Percentiles rank a stretch among this genome's conserved stretches.
These are phyloP conservation scores for Marcusenius ussheri DNA, from an alignment of 2,113 vertebrate species.

Conservation along the genomic window DNA sequence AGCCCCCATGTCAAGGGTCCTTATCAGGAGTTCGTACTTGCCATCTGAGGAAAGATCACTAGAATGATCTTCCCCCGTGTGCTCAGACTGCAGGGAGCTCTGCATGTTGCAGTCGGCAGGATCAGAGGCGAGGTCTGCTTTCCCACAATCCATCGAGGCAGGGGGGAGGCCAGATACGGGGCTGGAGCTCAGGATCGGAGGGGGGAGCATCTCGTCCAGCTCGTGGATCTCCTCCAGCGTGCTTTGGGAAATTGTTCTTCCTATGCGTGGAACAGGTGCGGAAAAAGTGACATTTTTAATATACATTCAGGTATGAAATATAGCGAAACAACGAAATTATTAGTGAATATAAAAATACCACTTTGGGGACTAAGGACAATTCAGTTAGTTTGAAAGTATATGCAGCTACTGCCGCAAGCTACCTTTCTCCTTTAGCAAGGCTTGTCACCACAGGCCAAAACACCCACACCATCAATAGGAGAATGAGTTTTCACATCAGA, in stretches of 20 bases:
- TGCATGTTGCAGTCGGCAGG: conserved; percentile 37
- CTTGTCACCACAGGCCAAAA: neutral
- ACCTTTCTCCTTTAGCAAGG: neutral
- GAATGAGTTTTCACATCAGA: neutral
- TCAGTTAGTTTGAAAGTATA: neutral
- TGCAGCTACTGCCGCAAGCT: neutral
- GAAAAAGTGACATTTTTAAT: neutral
- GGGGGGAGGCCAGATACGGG: conserved; percentile 39
- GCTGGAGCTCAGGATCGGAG: conserved; percentile 40
- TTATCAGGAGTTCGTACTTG: conserved; percentile 56
- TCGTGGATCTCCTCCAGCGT: conserved; percentile 73
- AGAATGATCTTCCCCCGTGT: conserved; percentile 53
- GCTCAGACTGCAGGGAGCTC: conserved; percentile 28
- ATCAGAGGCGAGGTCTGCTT: conserved; percentile 26
- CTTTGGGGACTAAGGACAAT: neutral
- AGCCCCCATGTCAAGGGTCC: neutral
- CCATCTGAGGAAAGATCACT: conserved; percentile 60
- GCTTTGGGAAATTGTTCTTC: conserved; percentile 42
- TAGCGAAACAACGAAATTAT: neutral
- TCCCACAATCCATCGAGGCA: conserved; percentile 36
- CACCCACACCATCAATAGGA: neutral
- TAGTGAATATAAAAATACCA: neutral
- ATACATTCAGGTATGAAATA: neutral
- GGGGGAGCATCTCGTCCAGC: conserved; percentile 9
- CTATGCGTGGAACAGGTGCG: conserved; percentile 32